phyloP scores from a whole-genome alignment of 2,888 invertebrate species.

The Macrostomum cliftonense region DNA sequence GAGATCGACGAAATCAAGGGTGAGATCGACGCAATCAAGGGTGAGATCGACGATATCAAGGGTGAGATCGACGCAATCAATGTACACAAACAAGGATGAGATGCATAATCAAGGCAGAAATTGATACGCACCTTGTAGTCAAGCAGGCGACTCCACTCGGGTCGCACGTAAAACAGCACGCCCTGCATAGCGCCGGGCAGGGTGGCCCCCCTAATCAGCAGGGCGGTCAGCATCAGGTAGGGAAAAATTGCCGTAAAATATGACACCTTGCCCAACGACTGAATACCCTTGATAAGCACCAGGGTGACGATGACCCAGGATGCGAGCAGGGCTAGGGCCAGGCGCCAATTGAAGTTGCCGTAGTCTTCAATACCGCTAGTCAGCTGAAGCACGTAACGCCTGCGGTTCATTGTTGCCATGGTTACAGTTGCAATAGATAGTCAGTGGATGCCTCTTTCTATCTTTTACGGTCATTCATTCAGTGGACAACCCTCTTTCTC shows the following conservation, averaged over 20 bases:
- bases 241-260: slow-evolving; percentile 40
- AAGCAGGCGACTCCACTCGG: slow-evolving; percentile 52
- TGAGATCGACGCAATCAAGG: no score
- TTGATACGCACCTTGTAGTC: slow-evolving; percentile 32
- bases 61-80: not conserved
- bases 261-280: slow-evolving; percentile 37
- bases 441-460: no score
- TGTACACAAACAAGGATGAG: no score
- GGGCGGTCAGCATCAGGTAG: slow-evolving; percentile 41
- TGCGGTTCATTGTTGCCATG: slow-evolving; percentile 15
- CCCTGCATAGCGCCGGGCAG: slow-evolving; percentile 59
- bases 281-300: slow-evolving; percentile 32
- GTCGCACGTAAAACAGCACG: slow-evolving; percentile 57
- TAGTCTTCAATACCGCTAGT: slow-evolving; percentile 26
- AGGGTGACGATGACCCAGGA: slow-evolving; percentile 31
- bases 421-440: no score
- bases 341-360: slow-evolving; percentile 25
- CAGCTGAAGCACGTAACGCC: slow-evolving; percentile 27
- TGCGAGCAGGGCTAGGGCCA: slow-evolving; percentile 25
- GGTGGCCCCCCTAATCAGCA: slow-evolving; percentile 58
- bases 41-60: no score
- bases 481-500: no score
- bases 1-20: no score
- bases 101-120: no score
- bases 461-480: no score